Evolutionary conservation across 2,113 vertebrate genomes (phyloP).

Genomic region (Pituophis catenifer): DNA sequence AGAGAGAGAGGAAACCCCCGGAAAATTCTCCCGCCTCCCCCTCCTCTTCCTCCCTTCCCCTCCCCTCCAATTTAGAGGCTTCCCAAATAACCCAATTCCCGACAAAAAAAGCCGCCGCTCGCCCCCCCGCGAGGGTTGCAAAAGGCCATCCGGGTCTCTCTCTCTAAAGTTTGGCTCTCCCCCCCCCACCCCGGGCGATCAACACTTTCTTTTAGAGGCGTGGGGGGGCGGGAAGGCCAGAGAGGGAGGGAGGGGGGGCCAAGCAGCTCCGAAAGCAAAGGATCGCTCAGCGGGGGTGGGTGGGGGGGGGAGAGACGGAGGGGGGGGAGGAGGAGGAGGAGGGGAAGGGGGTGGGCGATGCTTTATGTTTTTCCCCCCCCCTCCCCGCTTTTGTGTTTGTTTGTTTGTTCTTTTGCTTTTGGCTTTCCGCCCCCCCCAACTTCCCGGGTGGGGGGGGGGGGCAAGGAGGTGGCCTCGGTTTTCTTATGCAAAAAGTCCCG

Average conservation of each 20-base stretch:
- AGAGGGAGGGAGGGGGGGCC: background rate
- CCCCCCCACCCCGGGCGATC: conserved; percentile 56
- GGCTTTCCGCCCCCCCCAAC: no score
- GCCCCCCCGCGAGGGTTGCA: background rate
- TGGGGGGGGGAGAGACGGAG: no score
- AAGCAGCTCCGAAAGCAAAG: conserved; percentile 41
- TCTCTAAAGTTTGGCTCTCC: conserved; percentile 67
- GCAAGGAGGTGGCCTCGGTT: background rate
- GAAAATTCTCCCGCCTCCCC: background rate
- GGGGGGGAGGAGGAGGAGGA: no score
- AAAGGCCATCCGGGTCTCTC: conserved; percentile 71
- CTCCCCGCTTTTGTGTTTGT: background rate
- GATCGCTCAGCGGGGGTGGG: background rate
- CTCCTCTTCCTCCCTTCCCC: background rate
- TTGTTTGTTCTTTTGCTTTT: background rate
- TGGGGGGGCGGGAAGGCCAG: background rate
- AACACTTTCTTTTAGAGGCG: conserved; percentile 66
- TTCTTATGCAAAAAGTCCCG: conserved; percentile 74
- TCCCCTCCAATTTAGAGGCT: background rate
- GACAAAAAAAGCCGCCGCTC: background rate
- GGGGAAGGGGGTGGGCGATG: background rate
- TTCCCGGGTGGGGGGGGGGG: no score
- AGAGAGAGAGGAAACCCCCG: background rate
- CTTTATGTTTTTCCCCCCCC: no score
- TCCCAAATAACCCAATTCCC: background rate